phyloP scores from a whole-genome alignment of 2,113 vertebrate species.

The Lutjanus erythropterus region DNA sequence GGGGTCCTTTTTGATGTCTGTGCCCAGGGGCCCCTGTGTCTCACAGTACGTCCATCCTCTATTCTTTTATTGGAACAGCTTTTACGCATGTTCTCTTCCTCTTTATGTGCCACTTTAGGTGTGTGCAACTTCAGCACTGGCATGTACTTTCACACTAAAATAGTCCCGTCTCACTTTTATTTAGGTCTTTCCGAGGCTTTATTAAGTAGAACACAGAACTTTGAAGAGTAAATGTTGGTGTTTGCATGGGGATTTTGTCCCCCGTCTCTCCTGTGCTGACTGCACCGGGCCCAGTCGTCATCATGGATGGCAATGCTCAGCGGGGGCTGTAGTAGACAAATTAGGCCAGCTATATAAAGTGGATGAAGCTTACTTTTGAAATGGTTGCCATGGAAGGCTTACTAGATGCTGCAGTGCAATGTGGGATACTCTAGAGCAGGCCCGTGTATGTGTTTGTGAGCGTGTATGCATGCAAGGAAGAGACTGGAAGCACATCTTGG shows the following conservation, averaged over 20 bases:
- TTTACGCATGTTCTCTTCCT: neutral
- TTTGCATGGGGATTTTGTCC: slow-evolving; percentile 51
- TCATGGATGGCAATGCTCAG: slow-evolving; percentile 59
- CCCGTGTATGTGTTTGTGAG: slow-evolving; percentile 14
- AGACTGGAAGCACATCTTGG: slow-evolving; percentile 52
- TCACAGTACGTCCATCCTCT: neutral
- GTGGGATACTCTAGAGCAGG: slow-evolving; percentile 37
- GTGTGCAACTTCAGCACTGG: neutral
- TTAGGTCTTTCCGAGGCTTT: slow-evolving; percentile 35
- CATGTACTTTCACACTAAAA: slow-evolving; percentile 2
- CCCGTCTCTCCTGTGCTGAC: slow-evolving; percentile 11
- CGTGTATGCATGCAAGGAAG: neutral
- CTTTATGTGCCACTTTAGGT: neutral
- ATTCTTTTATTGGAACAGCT: neutral
- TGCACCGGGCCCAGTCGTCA: slow-evolving; percentile 49
- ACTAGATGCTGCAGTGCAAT: slow-evolving; percentile 52
- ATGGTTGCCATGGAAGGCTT: slow-evolving; percentile 71
- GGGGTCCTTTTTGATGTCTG: neutral
- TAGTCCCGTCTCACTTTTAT: slow-evolving; percentile 13
- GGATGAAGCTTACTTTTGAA: slow-evolving; percentile 75
- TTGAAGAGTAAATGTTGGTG: slow-evolving; percentile 46
- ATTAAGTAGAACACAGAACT: slow-evolving; percentile 59
- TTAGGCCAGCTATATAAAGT: slow-evolving; percentile 81
- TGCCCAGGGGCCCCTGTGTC: neutral
- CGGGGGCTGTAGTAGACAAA: slow-evolving; percentile 66